These are phyloP conservation scores for Anodontia alba DNA, from an alignment of 2,888 invertebrate species.

Conservation along the genomic window DNA sequence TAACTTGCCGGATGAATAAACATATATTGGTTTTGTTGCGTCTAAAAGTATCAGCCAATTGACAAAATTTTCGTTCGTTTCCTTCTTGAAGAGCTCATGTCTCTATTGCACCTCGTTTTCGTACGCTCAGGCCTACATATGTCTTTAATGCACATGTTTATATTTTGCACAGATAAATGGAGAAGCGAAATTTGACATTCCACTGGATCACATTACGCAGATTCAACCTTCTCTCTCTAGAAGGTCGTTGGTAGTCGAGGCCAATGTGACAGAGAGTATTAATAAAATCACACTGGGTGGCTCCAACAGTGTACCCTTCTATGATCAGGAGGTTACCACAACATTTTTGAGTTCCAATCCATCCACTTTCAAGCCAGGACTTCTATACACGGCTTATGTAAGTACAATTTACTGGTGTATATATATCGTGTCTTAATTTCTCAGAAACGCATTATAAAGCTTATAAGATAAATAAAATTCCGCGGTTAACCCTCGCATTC, in stretches of 20 bases:
- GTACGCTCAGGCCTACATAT: no score
- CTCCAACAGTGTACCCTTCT: slow-evolving; percentile 90
- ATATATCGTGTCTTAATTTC: no score
- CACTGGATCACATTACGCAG: slow-evolving; percentile 45
- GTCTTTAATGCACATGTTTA: not conserved
- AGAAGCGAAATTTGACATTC: slow-evolving; percentile 67
- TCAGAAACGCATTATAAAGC: no score
- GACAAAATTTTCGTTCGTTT: not conserved
- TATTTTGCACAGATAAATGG: slow-evolving; percentile 67
- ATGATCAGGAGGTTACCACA: slow-evolving; percentile 91
- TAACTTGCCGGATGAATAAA: no score
- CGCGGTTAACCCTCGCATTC: no score
- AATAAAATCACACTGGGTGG: slow-evolving; percentile 94
- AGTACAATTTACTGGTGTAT: no score
- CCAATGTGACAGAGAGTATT: slow-evolving; percentile 94
- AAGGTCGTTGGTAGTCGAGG: slow-evolving; percentile 85
- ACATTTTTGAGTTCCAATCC: slow-evolving; percentile 91
- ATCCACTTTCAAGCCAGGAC: slow-evolving; percentile 94
- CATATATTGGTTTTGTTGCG: not conserved
- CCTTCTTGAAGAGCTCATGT: not conserved
- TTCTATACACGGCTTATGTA: slow-evolving; percentile 93
- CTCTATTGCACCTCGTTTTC: no score
- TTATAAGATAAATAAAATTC: no score
- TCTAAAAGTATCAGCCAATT: no score
- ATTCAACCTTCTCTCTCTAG: slow-evolving; percentile 25